These are phyloP conservation scores for Eudemis profundana DNA, from an alignment of 2,888 invertebrate genomes.

Conservation along the genomic window DNA sequence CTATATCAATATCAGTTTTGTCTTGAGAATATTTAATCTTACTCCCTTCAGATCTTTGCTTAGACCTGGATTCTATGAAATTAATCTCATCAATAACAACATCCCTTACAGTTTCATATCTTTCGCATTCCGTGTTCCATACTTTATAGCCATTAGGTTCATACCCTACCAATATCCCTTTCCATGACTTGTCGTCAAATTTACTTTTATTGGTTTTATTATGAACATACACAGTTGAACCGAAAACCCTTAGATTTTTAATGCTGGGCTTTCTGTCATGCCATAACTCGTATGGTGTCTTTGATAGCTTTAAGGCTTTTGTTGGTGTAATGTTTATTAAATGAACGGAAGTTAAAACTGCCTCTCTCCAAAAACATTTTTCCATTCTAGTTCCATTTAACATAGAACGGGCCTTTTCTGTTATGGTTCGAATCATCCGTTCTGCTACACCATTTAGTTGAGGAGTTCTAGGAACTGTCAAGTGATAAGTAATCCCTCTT, in stretches of 20 bases:
- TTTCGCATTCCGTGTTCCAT: conserved; percentile 53
- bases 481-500: background rate
- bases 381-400: background rate
- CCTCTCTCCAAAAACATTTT: background rate
- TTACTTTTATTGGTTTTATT: conserved; percentile 55
- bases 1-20: background rate
- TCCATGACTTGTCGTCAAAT: conserved; percentile 59
- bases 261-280: conserved; percentile 17
- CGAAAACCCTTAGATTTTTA: conserved; percentile 58
- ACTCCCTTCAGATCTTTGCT: too few relatives aligned
- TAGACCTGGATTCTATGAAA: conserved; percentile 51
- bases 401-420: conserved; percentile 5
- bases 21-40: background rate
- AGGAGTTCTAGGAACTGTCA: background rate
- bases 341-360: background rate
- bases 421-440: background rate
- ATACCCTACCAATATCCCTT: conserved; percentile 58
- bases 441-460: background rate
- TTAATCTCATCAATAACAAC: conserved; percentile 58
- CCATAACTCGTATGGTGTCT: conserved; percentile 19
- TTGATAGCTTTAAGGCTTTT: background rate
- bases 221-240: conserved; percentile 58
- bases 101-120: conserved; percentile 56
- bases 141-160: conserved; percentile 61
- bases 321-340: conserved; percentile 18